These are phyloP conservation scores for Melanchra persicariae DNA, from an alignment of 2,888 invertebrate genomes.

Conservation along the genomic window DNA sequence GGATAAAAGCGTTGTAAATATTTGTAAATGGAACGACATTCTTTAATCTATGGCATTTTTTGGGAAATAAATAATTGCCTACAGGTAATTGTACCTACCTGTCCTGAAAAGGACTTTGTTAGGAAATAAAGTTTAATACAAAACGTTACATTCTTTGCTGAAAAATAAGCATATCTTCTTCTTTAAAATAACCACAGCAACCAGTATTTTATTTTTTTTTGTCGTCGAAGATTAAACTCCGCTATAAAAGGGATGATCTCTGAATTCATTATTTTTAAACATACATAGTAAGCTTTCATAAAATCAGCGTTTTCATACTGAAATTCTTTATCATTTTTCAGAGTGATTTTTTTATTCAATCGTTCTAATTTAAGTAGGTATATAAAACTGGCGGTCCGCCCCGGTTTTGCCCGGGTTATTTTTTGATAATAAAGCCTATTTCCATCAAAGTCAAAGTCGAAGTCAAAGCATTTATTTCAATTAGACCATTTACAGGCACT, in stretches of 20 bases:
- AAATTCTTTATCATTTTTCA: neutral
- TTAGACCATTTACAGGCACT: too few species aligned
- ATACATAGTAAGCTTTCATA: too few species aligned
- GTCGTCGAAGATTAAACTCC: neutral
- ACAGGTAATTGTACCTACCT: conserved; percentile 22
- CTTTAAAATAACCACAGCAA: neutral
- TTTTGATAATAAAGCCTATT: too few species aligned
- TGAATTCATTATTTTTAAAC: neutral
- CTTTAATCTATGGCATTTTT: conserved; percentile 43
- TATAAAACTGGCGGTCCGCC: too few species aligned
- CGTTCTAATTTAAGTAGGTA: too few species aligned
- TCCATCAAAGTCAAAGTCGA: too few species aligned
- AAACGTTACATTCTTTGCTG: neutral
- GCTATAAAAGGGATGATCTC: neutral
- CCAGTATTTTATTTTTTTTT: neutral
- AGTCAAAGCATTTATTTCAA: too few species aligned
- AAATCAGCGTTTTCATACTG: too few species aligned
- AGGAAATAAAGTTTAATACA: neutral
- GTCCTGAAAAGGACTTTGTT: conserved; percentile 4
- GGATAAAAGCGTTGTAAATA: conserved; percentile 58
- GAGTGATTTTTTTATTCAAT: neutral
- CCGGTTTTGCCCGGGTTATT: too few species aligned
- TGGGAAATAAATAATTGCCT: conserved; percentile 42
- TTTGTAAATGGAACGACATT: conserved; percentile 56
- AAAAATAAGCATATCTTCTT: conserved; percentile 15